Percentiles rank a stretch among this genome's conserved stretches.
Evolutionary conservation across 1,140 invertebrate species (phyloP).

Genomic region (Drosophila sp.): DNA sequence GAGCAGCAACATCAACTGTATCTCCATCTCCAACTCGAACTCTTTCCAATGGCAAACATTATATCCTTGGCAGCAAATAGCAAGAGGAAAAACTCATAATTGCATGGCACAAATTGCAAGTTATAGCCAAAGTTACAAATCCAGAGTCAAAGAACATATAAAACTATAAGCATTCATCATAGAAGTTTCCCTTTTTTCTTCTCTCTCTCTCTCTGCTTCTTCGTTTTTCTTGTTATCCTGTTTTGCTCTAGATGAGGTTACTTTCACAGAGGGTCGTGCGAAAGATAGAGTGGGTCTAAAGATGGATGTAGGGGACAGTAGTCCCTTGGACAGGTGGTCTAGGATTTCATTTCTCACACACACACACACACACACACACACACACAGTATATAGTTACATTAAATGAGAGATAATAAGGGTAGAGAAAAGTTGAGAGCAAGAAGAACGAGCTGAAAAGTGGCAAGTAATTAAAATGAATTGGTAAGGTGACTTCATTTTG

Average conservation of each 20-base stretch:
- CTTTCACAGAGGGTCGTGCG: background rate
- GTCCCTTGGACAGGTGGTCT: slow-evolving; percentile 23
- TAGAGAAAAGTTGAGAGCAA: background rate
- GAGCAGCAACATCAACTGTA: slow-evolving; percentile 27
- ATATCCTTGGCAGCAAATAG: slow-evolving; percentile 47
- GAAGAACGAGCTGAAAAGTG: slow-evolving; percentile 4
- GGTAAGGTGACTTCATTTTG: slow-evolving; percentile 35
- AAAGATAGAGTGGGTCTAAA: background rate
- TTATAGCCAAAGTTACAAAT: slow-evolving; percentile 66
- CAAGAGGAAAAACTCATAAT: slow-evolving; percentile 68
- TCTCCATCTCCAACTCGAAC: slow-evolving; percentile 3
- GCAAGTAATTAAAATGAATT: slow-evolving; percentile 41
- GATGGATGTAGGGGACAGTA: background rate
- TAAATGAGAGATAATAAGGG: background rate
- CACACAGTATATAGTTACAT: background rate
- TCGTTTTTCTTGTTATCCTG: slow-evolving; percentile 7
- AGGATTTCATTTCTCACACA: slow-evolving; percentile 8
- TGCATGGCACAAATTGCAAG: slow-evolving; percentile 75
- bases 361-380: too few species aligned
- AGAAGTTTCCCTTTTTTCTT: slow-evolving; percentile 39
- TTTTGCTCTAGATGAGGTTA: slow-evolving; percentile 29
- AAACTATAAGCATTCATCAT: slow-evolving; percentile 67
- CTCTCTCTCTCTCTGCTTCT: background rate
- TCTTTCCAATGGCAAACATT: slow-evolving; percentile 56
- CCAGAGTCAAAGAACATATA: slow-evolving; percentile 38